Evolutionary conservation across 2,113 vertebrate species (phyloP).

Genomic region (Leptosomus discolor): DNA sequence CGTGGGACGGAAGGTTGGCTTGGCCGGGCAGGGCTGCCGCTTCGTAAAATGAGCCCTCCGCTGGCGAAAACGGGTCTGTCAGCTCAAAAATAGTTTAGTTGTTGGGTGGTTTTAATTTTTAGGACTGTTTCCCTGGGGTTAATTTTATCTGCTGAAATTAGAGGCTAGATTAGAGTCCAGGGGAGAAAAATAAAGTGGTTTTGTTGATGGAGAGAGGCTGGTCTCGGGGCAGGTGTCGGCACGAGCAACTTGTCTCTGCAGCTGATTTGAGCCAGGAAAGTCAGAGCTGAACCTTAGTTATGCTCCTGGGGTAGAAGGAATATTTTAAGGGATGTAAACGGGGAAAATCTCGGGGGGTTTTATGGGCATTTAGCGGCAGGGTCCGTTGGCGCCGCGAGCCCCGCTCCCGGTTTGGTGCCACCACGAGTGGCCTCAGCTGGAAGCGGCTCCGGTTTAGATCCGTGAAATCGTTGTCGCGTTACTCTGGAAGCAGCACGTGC

Average conservation of each 20-base stretch:
- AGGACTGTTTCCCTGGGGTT: not conserved
- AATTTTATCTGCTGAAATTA: not conserved
- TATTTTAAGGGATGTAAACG: not conserved
- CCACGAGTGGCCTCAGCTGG: not conserved
- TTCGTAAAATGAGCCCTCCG: not conserved
- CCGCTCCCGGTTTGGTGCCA: not conserved
- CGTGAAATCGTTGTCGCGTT: fast-evolving
- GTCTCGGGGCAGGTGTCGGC: not conserved
- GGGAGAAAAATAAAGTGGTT: fast-evolving
- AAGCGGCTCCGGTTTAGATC: too few species aligned
- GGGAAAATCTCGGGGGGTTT: not conserved
- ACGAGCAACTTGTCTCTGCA: not conserved
- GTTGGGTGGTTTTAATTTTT: not conserved
- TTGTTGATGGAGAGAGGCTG: not conserved
- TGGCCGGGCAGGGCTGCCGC: not conserved
- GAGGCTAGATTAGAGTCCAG: not conserved
- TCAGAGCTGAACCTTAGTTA: not conserved
- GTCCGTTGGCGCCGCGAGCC: not conserved
- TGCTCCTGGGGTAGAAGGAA: not conserved
- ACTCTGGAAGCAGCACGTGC: not conserved
- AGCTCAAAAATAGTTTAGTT: not conserved
- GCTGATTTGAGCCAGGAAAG: not conserved
- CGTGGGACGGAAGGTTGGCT: not conserved
- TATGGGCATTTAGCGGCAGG: fast-evolving
- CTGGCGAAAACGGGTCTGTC: fast-evolving